Conservation (phyloP, 2,113 vertebrate genomes). For the Pavo muticus region DNA sequence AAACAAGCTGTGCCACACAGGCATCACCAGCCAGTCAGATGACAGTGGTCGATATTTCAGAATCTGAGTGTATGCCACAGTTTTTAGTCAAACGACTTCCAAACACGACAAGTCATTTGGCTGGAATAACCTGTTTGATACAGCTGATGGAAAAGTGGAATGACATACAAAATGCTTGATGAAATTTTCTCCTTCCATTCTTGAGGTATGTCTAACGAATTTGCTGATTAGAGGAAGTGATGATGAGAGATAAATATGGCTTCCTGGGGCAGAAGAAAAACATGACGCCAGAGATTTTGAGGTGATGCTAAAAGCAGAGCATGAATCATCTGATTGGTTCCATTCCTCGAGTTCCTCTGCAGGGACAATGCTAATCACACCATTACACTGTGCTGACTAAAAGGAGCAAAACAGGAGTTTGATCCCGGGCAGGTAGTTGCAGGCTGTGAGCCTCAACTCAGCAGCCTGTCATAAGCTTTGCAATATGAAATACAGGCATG, state of each 20-base stretch:
- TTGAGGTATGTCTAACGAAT: constrained; percentile 18
- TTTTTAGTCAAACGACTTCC: background rate
- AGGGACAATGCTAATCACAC: constrained; percentile 16
- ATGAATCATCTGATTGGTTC: constrained; percentile 48
- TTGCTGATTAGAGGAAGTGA: constrained; percentile 61
- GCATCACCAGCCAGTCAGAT: background rate
- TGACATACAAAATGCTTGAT: background rate
- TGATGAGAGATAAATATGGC: constrained; percentile 47
- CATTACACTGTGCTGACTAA: constrained; percentile 34
- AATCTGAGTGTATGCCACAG: background rate
- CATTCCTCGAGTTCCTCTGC: constrained; percentile 60
- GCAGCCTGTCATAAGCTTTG: background rate
- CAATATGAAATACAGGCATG: background rate
- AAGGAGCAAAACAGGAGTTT: background rate
- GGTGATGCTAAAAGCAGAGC: constrained; percentile 34
- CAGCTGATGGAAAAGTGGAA: background rate
- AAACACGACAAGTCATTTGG: background rate
- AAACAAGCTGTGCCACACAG: background rate
- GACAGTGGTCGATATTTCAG: background rate
- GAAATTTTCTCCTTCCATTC: constrained; percentile 27
- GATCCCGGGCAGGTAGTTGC: background rate
- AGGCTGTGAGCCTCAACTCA: background rate
- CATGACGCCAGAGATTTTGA: constrained; percentile 23
- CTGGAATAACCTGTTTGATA: background rate
- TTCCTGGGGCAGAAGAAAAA: constrained; percentile 8